Conservation (phyloP, 2,113 vertebrate genomes). For the Tupaia chinensis region DNA sequence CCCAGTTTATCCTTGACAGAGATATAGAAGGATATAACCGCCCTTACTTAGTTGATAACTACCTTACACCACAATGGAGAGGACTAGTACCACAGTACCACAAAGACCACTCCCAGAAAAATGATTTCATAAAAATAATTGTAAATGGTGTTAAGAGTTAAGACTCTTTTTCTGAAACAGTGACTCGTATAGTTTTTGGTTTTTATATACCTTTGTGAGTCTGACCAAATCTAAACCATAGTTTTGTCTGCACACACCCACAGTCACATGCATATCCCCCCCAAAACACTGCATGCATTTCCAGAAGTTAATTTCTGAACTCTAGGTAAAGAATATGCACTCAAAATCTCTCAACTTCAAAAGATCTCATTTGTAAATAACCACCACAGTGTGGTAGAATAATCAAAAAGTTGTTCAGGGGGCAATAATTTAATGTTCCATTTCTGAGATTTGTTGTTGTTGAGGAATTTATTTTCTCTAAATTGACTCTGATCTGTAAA, state of each 20-base stretch:
- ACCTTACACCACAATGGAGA: background rate
- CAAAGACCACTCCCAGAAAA: background rate
- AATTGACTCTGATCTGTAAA: background rate
- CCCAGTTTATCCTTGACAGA: background rate
- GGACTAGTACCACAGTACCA: background rate
- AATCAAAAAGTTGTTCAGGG: background rate
- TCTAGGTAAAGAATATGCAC: slow-evolving; percentile 31
- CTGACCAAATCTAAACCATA: background rate
- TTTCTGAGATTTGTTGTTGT: background rate
- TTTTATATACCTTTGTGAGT: background rate
- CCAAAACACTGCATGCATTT: background rate
- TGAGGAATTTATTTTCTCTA: slow-evolving; percentile 38
- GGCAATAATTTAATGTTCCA: background rate
- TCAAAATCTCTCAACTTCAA: slow-evolving; percentile 28
- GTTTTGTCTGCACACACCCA: background rate
- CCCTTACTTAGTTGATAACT: background rate
- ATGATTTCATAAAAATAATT: background rate
- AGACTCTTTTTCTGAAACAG: slow-evolving; percentile 2
- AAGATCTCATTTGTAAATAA: slow-evolving; percentile 39
- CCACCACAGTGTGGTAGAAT: background rate
- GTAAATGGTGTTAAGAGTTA: background rate
- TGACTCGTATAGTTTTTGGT: background rate
- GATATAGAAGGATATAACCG: background rate
- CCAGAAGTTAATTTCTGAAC: background rate
- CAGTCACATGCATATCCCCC: too few relatives aligned